phyloP scores from a whole-genome alignment of 2,888 invertebrate genomes.

The Drosophila ochracea region DNA sequence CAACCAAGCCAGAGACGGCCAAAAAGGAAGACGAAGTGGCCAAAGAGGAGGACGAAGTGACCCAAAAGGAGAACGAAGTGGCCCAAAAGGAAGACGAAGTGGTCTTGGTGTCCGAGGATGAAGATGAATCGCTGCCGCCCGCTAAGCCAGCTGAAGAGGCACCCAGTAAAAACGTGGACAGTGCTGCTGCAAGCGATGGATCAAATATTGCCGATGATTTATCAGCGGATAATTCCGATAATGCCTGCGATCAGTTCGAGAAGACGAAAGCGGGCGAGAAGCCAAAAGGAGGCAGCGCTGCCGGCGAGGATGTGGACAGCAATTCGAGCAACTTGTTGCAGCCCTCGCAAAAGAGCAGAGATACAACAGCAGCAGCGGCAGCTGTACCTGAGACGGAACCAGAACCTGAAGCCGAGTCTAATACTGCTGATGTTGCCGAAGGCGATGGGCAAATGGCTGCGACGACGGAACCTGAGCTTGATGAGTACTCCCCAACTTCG shows the following conservation, averaged over 20 bases:
- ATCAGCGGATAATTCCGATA: conserved; percentile 81
- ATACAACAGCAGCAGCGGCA: conserved; percentile 31
- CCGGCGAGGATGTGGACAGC: conserved; percentile 72
- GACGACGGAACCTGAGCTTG: conserved; percentile 26
- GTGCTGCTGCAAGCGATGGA: neutral
- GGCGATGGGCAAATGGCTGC: conserved; percentile 20
- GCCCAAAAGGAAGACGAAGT: conserved; percentile 55
- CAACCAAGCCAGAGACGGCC: neutral
- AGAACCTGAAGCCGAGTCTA: conserved; percentile 16
- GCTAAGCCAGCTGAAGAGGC: conserved; percentile 9
- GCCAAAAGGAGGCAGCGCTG: conserved; percentile 11
- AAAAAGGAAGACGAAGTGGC: conserved; percentile 9
- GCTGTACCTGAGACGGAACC: conserved; percentile 20
- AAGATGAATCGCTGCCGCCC: conserved; percentile 50
- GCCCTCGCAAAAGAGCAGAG: conserved; percentile 60
- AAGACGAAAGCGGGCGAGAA: conserved; percentile 48
- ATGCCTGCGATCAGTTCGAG: conserved; percentile 82
- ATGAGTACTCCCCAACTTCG: neutral
- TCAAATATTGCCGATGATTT: conserved; percentile 29
- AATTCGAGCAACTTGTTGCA: conserved; percentile 81
- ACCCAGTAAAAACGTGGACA: conserved; percentile 3
- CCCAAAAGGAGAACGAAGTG: conserved; percentile 23
- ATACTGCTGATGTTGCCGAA: conserved; percentile 10
- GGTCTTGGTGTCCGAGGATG: conserved; percentile 70
- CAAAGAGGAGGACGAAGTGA: neutral